These are phyloP conservation scores for Antitype chi DNA, from an alignment of 2,888 invertebrate species.

Conservation along the genomic window DNA sequence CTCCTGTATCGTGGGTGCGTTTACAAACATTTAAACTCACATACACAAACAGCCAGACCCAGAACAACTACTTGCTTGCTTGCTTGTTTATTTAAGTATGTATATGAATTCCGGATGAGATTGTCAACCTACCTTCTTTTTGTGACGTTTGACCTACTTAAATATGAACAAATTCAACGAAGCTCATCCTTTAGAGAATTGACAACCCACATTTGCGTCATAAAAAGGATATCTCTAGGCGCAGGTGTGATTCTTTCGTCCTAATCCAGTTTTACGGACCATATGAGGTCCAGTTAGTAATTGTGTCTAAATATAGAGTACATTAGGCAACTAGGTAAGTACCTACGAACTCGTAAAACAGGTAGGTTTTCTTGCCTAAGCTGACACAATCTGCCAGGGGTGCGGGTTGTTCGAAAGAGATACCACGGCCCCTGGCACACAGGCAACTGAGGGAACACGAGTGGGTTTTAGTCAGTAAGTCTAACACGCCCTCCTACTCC, in stretches of 20 bases:
- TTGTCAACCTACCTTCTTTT: background rate
- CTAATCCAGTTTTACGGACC: conserved; percentile 29
- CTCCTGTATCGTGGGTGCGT: no score
- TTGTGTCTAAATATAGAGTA: background rate
- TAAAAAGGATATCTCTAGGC: conserved; percentile 19
- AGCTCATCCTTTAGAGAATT: background rate
- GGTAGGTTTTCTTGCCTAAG: background rate
- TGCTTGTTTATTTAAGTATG: no score
- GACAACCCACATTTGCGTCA: conserved; percentile 28
- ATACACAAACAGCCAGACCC: no score
- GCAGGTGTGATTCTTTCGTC: conserved; percentile 32
- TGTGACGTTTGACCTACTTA: background rate
- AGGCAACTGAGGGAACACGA: no score
- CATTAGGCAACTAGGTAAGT: background rate
- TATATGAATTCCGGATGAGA: background rate
- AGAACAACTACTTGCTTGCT: no score
- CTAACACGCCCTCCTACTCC: no score
- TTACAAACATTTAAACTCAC: no score
- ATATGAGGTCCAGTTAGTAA: conserved; percentile 15
- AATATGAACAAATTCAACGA: conserved; percentile 13
- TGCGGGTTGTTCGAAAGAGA: no score
- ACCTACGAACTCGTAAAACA: background rate
- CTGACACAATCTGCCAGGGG: no score
- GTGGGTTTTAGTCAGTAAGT: no score
- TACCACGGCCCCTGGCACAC: no score